Conservation (phyloP, 2,113 vertebrate species). For the Coptodon bakossiorum region DNA sequence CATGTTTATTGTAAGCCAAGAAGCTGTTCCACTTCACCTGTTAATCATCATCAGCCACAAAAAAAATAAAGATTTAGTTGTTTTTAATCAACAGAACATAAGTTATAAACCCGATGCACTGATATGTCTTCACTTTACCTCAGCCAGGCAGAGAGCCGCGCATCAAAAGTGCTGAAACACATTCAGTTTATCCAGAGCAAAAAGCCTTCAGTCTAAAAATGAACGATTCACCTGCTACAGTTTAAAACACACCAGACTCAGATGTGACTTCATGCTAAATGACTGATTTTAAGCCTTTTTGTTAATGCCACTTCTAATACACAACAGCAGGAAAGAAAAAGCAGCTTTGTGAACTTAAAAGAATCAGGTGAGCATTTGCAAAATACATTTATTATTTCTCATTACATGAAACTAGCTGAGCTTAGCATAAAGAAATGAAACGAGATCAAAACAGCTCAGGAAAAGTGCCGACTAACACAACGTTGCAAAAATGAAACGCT, state of each 20-base stretch:
- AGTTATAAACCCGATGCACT: not conserved
- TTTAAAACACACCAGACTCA: not conserved
- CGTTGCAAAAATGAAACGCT: not conserved
- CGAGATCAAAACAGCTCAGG: rapidly evolving
- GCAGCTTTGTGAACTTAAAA: not conserved
- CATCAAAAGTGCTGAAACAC: not conserved
- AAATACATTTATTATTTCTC: not conserved
- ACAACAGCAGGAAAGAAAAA: not conserved
- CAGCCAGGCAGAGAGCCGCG: not conserved
- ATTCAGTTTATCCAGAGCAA: not conserved
- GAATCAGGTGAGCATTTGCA: not conserved
- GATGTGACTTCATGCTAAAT: not conserved
- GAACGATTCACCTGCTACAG: not conserved
- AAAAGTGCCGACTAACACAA: not conserved
- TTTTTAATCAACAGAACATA: not conserved
- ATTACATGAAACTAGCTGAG: not conserved
- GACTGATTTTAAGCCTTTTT: not conserved
- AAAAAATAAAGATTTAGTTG: not conserved
- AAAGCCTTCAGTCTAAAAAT: not conserved
- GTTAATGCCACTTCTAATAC: not conserved
- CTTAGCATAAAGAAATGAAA: not conserved
- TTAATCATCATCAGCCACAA: not conserved
- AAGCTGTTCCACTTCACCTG: not conserved
- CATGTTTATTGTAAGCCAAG: slow-evolving; percentile 12
- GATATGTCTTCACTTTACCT: not conserved